Evolutionary conservation across 2,888 invertebrate species (phyloP), one percentile per base, ranked within the genome.

Genomic region (Papilio protenor): DNA sequence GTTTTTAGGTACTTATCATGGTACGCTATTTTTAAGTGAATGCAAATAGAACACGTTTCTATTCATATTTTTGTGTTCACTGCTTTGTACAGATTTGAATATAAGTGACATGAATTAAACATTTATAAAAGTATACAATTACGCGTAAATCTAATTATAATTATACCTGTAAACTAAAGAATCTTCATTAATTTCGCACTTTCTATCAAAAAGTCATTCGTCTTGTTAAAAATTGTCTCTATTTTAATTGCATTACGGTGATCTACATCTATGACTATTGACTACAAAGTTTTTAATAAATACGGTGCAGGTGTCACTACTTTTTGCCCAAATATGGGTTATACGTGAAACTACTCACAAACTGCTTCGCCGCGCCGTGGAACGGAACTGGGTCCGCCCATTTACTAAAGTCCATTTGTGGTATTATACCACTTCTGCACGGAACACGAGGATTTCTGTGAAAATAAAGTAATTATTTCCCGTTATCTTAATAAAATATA

Each of bases 361-460:
- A 97, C 92, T 96, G 95, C 82, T 96, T 95, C 70, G 93, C 91
- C 21, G 88, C 80, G 55, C 90, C 90, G 70, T 86, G 88, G 88
- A 91, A 93, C 0, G 93, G 92, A 77, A 95, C 90, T 61, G 96
- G 95, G 87, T 98, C 98, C 23, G 98, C 98, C 98, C 98, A 98
- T 92, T 98, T 98, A 82, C 96, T 96, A 85, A 98, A 96, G 92
- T 98, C 98, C 86, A 98, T 97, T 79, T 96, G 96, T 18, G 98
- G 98, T 80, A 98, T 96, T 73, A 98, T 96, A 81, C 98, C 98
- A 86, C 98, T 98, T 90, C 97, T 96, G 92, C 98, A 98, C 12
- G 98, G 98, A 81, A 98, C 98, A 85, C 98, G 96, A n/a, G 98
- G 98, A 92, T 98, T 98, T 84, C 98, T 98, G 90, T 55, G 93